Percentiles rank a stretch among this genome's conserved stretches.
Evolutionary conservation across 1,140 invertebrate genomes (phyloP).

Genomic region (Drosophila yakuba): DNA sequence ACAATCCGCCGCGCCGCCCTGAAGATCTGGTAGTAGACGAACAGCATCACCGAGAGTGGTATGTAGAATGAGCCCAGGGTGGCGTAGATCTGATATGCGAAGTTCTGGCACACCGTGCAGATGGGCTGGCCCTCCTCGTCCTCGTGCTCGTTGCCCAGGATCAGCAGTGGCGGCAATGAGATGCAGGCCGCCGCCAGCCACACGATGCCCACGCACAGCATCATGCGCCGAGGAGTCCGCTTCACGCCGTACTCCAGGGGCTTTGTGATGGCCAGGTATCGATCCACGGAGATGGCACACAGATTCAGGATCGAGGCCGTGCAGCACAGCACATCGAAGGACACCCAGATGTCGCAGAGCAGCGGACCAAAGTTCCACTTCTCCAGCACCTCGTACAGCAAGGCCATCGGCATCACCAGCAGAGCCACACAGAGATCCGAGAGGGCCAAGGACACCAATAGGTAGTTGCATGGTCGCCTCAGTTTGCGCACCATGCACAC

Average conservation of each 20-base stretch:
- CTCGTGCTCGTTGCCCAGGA: constrained; percentile 93
- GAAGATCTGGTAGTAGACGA: constrained; percentile 96
- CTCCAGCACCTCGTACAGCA: constrained; percentile 92
- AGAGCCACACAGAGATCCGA: constrained; percentile 93
- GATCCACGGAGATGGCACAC: constrained; percentile 95
- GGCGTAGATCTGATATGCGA: constrained; percentile 95
- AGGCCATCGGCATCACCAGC: constrained; percentile 94
- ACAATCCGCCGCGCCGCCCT: constrained; percentile 93
- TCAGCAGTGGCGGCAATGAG: constrained; percentile 93
- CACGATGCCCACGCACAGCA: constrained; percentile 93
- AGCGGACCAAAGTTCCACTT: constrained; percentile 93
- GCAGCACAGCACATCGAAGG: constrained; percentile 92
- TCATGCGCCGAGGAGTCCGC: constrained; percentile 93
- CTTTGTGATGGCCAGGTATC: constrained; percentile 96
- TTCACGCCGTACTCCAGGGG: constrained; percentile 95
- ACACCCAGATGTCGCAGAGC: constrained; percentile 94
- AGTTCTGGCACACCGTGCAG: constrained; percentile 94
- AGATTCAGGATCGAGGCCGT: constrained; percentile 96
- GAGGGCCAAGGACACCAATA: constrained; percentile 95
- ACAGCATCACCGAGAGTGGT: constrained; percentile 94
- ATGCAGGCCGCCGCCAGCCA: constrained; percentile 96
- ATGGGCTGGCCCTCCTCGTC: constrained; percentile 87
- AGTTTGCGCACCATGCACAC: constrained; percentile 95
- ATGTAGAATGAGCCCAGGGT: constrained; percentile 96
- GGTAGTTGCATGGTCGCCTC: constrained; percentile 92